Base-by-base conservation (phyloP, 2,113 vertebrate species). In the Oryzias melastigma region DNA sequence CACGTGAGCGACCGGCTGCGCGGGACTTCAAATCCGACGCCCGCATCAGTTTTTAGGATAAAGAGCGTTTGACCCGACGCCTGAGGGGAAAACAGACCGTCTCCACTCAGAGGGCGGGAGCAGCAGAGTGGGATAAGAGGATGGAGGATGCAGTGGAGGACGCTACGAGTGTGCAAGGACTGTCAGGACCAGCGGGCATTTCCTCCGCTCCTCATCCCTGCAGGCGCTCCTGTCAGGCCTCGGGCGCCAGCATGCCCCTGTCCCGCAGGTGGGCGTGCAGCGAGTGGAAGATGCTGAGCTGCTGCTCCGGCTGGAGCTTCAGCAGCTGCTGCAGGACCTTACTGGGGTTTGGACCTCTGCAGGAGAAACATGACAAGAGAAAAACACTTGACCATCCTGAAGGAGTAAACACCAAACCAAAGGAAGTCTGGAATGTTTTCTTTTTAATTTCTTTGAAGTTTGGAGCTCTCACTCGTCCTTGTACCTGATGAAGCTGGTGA, bases 401-500 rank as follows among this genome's bases (percentile, higher is more conserved):
- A 7, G 25, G 25, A 27, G 25, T 27, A 35, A 35, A 35, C 7
- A 10, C 29, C 29, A 35, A 35, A 35, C 35, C 35, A 35, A 35
- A 35, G 35, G 35, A 35, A 8, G 35, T 12, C 35, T 35, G 35
- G 29, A 35, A 35, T 10, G 10, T 12, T 35, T 3, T 35, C 8
- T 29, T 35, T 35, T 2, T 7, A 7, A 10, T 35, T 35, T 12
- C 0, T 35, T 12, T 35, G 35, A 35, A 35, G 35, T 35, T 12
- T 3, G 10, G 35, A 35, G 35, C 35, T 12, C 8, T 35, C 35
- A 12, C 10, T 12, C 35, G 2, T 35, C 35, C 8, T 12, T 10
- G 35, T 18, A 99, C 97, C 97, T 95, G 93, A 99, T 93, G 68
- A 99, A 99, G 86, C 96, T 98, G 75, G 93, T 93, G 22, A 98